A percentile compares a stretch with the other conserved stretches of the same genome.
Evolutionary conservation across 2,797 vertebrate species (phyloP).

Genomic region (Lagorchestes hirsutus): DNA sequence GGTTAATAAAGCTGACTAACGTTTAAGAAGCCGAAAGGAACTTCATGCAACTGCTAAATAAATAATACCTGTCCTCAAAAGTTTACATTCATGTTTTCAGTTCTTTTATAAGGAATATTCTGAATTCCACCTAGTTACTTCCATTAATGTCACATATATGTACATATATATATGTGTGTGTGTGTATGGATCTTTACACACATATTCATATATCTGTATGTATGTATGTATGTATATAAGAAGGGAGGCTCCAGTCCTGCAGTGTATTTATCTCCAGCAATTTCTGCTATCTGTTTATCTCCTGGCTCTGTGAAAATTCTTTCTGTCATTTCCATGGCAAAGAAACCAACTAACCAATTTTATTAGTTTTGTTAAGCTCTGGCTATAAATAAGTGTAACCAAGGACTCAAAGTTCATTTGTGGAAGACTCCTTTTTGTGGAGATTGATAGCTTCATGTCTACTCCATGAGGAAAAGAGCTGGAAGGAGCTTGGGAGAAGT

Average conservation of each 20-base stretch:
- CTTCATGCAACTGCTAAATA: neutral
- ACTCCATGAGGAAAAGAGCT: neutral
- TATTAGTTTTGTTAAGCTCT: neutral
- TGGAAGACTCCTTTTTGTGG: neutral
- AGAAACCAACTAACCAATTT: neutral
- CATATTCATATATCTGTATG: no score
- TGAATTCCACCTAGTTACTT: neutral
- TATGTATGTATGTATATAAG: neutral
- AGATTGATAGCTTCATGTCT: neutral
- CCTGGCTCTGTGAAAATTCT: neutral
- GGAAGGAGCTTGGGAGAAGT: neutral
- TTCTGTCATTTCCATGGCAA: neutral
- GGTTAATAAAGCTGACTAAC: neutral
- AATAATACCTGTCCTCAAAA: neutral
- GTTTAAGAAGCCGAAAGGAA: neutral
- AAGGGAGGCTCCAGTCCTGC: neutral
- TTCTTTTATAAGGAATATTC: neutral
- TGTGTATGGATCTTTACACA: no score
- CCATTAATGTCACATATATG: neutral
- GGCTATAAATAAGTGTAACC: neutral
- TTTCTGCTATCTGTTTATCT: neutral
- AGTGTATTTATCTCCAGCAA: neutral
- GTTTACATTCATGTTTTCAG: neutral
- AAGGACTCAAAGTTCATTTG: neutral
- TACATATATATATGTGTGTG: no score